Conservation (phyloP, 2,797 vertebrate genomes). For the Hemitrygon akajei region DNA sequence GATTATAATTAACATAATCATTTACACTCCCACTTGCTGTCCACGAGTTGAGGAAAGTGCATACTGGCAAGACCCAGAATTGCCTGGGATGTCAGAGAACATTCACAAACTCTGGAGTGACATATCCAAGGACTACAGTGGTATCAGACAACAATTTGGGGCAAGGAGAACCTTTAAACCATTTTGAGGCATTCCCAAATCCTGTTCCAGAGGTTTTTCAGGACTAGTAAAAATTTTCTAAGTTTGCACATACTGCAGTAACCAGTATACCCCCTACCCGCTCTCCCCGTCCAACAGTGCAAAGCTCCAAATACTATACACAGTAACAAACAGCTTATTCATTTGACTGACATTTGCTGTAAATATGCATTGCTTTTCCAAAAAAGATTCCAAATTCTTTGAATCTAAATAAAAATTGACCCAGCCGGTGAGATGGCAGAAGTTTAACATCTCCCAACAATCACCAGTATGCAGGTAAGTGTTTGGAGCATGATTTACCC, state of each 20-base stretch:
- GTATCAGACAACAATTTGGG: background rate
- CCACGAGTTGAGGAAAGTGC: background rate
- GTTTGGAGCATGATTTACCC: background rate
- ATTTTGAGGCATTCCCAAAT: background rate
- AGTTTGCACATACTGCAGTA: too few relatives aligned
- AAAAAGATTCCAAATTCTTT: background rate
- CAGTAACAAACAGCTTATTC: background rate
- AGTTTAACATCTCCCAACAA: background rate
- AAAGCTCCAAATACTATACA: background rate
- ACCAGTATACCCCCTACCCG: too few relatives aligned
- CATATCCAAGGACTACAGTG: background rate
- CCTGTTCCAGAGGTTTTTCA: background rate
- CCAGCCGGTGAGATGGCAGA: background rate
- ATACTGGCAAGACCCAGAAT: background rate
- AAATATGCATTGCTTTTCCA: background rate
- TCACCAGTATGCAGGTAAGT: too few relatives aligned
- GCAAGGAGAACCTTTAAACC: background rate
- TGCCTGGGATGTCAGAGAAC: background rate
- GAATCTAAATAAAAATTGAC: background rate
- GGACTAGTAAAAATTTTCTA: background rate
- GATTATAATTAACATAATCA: background rate
- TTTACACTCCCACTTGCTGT: background rate
- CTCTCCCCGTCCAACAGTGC: background rate
- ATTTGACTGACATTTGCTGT: background rate
- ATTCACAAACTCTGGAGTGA: background rate